Evolutionary conservation across 1,140 invertebrate genomes (phyloP).

Genomic region (Drosophila nasuta): DNA sequence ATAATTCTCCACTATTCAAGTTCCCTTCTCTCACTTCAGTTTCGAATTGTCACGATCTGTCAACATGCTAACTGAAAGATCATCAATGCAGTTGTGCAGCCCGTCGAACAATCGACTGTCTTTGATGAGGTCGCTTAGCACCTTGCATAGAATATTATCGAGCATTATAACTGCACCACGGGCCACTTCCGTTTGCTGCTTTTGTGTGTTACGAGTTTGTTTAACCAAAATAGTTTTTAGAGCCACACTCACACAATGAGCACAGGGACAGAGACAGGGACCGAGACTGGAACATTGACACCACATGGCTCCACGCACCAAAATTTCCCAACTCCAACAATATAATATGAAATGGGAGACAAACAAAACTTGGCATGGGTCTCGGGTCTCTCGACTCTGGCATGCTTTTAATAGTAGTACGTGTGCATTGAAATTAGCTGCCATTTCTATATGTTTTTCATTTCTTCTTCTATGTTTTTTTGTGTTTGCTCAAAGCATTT

Average conservation of each 20-base stretch:
- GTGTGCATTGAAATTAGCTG: constrained; percentile 66
- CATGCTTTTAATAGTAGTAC: constrained; percentile 71
- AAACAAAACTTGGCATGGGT: constrained; percentile 65
- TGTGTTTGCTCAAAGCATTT: constrained; percentile 51
- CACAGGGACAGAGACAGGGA: constrained; percentile 32
- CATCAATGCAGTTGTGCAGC: constrained; percentile 36
- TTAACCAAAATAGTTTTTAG: constrained; percentile 58
- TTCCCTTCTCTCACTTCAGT: constrained; percentile 4
- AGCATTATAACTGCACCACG: constrained; percentile 46
- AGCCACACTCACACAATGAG: not conserved
- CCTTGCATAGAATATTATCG: constrained; percentile 25
- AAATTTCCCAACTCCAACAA: not conserved
- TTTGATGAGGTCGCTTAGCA: constrained; percentile 47
- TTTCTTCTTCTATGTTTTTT: constrained; percentile 13
- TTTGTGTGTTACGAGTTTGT: constrained; percentile 23
- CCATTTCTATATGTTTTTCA: constrained; percentile 8
- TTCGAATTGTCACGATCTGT: constrained; percentile 53
- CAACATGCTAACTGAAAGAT: constrained; percentile 60
- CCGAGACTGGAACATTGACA: constrained; percentile 27
- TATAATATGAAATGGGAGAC: constrained; percentile 16
- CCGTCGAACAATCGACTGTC: constrained; percentile 17
- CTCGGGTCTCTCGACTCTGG: constrained; percentile 18
- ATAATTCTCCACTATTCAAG: not conserved
- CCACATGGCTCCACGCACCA: constrained; percentile 21
- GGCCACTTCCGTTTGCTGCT: constrained; percentile 65